These are phyloP conservation scores for Oceanodroma leucorhoa DNA, from an alignment of 2,797 vertebrate genomes.

Conservation along the genomic window DNA sequence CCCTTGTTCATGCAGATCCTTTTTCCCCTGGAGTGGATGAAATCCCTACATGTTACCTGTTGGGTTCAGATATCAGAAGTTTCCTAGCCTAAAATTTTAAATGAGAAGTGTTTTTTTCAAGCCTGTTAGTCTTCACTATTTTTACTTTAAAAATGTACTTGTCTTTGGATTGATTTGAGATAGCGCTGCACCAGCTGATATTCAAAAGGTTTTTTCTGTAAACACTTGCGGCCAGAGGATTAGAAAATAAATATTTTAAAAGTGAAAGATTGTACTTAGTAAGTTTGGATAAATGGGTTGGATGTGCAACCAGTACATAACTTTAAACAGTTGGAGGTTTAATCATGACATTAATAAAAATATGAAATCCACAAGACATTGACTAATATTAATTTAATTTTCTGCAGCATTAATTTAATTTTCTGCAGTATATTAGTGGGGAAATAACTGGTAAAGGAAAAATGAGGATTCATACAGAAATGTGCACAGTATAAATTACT, in stretches of 20 bases:
- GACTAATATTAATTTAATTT: neutral
- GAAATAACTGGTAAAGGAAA: neutral
- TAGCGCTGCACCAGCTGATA: rapidly evolving
- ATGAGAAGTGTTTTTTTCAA: neutral
- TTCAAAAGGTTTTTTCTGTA: neutral
- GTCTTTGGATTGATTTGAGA: neutral
- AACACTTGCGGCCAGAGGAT: too few species aligned
- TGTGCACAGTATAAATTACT: neutral
- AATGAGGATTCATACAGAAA: neutral
- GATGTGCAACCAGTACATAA: rapidly evolving
- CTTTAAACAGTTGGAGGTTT: neutral
- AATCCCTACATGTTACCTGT: neutral
- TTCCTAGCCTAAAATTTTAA: neutral
- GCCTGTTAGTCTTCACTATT: neutral
- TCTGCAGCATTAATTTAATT: neutral
- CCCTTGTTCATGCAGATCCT: neutral
- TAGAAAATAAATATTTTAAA: neutral
- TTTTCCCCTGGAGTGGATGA: neutral
- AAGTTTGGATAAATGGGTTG: neutral
- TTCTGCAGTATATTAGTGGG: neutral
- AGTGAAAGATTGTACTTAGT: neutral
- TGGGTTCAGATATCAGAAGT: too few species aligned
- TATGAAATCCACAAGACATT: neutral
- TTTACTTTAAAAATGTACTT: neutral
- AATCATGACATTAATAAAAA: neutral